phyloP scores from a whole-genome alignment of 2,113 vertebrate species.

The Passer montanus region DNA sequence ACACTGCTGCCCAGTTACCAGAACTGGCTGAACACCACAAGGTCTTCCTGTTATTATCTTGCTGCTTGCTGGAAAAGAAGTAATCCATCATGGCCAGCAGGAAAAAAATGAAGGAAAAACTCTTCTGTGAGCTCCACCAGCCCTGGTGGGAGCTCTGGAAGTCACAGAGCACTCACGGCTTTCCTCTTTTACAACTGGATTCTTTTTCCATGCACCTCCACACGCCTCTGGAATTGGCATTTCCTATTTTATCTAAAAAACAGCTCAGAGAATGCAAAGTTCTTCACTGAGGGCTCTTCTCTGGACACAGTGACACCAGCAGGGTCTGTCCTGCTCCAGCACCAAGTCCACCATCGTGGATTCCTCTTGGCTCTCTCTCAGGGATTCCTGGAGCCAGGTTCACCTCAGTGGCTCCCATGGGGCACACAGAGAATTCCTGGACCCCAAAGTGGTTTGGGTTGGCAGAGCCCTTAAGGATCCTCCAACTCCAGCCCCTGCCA shows the following conservation, averaged over 20 bases:
- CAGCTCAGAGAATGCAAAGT: neutral
- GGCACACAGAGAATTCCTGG: neutral
- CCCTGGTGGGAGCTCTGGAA: neutral
- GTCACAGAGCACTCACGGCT: neutral
- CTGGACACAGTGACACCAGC: neutral
- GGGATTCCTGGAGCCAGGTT: neutral
- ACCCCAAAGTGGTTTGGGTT: neutral
- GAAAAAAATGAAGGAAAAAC: neutral
- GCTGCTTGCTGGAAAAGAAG: neutral
- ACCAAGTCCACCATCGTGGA: rapidly evolving
- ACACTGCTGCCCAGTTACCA: conserved; percentile 1
- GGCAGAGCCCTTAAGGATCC: neutral
- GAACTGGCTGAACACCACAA: neutral
- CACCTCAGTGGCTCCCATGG: neutral
- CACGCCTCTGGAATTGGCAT: neutral
- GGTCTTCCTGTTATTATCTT: neutral
- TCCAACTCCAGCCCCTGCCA: neutral
- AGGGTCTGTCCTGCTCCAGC: neutral
- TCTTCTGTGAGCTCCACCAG: neutral
- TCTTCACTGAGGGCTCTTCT: neutral
- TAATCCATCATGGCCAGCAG: neutral
- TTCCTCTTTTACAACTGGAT: neutral
- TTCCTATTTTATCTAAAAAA: neutral
- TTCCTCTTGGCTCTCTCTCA: rapidly evolving
- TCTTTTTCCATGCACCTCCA: neutral